These are phyloP conservation scores for Papilio machaon DNA, from an alignment of 1,140 invertebrate genomes.

Conservation along the genomic window DNA sequence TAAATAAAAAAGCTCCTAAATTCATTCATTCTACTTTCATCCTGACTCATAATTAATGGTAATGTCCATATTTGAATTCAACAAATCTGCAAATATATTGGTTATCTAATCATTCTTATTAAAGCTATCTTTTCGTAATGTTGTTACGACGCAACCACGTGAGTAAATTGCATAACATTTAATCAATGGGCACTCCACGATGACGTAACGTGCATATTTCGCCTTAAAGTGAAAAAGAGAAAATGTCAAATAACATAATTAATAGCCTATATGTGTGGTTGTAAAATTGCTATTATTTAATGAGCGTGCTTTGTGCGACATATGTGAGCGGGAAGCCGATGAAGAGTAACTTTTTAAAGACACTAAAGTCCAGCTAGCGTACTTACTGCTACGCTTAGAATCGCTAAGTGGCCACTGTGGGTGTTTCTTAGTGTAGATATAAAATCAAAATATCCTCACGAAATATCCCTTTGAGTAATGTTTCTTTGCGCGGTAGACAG, in stretches of 20 bases:
- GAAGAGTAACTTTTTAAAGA: no score
- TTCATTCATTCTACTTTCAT: background rate
- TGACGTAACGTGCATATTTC: background rate
- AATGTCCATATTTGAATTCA: background rate
- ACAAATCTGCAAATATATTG: background rate
- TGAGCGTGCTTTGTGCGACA: background rate
- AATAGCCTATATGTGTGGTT: background rate
- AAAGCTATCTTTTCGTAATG: background rate
- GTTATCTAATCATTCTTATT: constrained; percentile 8
- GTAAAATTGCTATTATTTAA: constrained; percentile 8
- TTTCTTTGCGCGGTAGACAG: background rate
- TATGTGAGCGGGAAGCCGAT: no score
- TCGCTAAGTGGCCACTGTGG: no score
- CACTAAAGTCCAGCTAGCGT: no score
- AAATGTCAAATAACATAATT: background rate
- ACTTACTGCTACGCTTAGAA: no score
- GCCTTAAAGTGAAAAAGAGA: background rate
- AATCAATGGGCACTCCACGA: background rate
- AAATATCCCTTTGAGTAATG: no score
- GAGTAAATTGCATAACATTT: background rate
- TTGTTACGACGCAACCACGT: background rate
- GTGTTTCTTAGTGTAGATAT: no score
- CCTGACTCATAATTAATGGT: background rate
- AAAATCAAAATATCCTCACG: no score
- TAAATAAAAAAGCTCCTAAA: no score